Evolutionary conservation across 2,888 invertebrate genomes (phyloP), one percentile per base, ranked within the genome.

Genomic region (Drosophila anomalata): DNA sequence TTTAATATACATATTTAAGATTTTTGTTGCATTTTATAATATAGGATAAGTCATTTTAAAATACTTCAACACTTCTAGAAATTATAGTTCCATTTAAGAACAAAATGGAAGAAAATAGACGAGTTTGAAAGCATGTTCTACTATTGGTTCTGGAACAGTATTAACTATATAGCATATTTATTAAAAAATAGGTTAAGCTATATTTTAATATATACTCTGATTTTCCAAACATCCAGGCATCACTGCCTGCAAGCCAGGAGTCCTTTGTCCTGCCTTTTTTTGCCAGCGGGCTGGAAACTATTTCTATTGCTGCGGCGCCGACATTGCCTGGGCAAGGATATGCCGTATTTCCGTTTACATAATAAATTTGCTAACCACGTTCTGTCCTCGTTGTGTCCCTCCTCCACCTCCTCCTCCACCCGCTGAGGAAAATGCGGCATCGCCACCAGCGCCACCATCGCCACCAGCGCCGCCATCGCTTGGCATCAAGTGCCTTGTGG

Each of bases 241-340:
- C 61, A 20, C 61, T 60, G 63, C 9, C 24, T 24, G 61, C 31
- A n/a, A 48, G n/a, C 63, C 24, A 31, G 65, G 66, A 48, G 61
- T 61, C 53, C 65, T 53, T 60, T 58, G 47, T 75, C 63, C 69
- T 55, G 22, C 26, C 57, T 68, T 77, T 67, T 77, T 67, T 65
- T 72, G 66, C 65, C 68, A 75, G 76, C 89, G 66, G 48, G 24
- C 86, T 75, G 78, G 78, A 81, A 84, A 89, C 87, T 84, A 84
- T 84, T 84, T 84, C 84, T 84, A 84, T 84, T 86, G 84, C 89
- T 89, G 89, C 89, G 88, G 79, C 83, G 89, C 87, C 82, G 79
- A 55, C 74, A 59, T 66, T 62, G 75, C 83, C 79, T 83, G 87
- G 81, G 87, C 70, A 89, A 88, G 84, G 84, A 84, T 84, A 84